Conservation (phyloP, 2,888 invertebrate species). For the Rotaria macrura region DNA sequence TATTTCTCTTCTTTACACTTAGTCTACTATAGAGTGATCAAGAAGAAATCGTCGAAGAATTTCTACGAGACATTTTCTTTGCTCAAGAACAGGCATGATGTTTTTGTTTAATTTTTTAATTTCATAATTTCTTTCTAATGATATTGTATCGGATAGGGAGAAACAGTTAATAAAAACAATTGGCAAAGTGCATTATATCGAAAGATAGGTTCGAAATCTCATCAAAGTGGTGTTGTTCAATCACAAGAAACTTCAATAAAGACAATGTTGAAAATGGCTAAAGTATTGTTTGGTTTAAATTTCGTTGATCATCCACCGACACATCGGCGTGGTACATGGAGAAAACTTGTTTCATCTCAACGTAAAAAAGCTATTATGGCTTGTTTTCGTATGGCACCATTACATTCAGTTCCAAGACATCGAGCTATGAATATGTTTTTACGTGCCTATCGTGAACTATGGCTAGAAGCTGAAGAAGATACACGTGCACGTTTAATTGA, state of each 20-base stretch:
- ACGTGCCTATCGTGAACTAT: constrained; percentile 70
- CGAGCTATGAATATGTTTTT: constrained; percentile 94
- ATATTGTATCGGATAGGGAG: neutral
- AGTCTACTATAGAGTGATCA: neutral
- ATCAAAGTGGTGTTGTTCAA: constrained; percentile 42
- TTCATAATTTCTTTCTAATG: neutral
- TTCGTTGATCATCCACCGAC: constrained; percentile 98
- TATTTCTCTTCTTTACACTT: neutral
- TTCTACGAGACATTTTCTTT: neutral
- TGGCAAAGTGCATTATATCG: constrained; percentile 99
- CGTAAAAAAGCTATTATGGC: constrained; percentile 98
- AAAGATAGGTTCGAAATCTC: constrained; percentile 66
- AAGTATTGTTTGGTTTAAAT: constrained; percentile 92
- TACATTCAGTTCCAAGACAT: constrained; percentile 86
- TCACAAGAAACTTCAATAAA: constrained; percentile 56
- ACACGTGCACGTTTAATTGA: neutral
- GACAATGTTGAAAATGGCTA: constrained; percentile 68
- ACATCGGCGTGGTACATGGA: constrained; percentile 72
- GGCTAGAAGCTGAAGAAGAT: constrained; percentile 57
- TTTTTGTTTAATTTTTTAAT: neutral
- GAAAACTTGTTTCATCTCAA: constrained; percentile 91
- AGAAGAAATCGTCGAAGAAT: neutral
- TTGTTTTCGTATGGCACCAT: constrained; percentile 94
- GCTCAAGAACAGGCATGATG: neutral
- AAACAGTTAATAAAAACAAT: constrained; percentile 68